These are phyloP conservation scores for Falco punctatus DNA, from an alignment of 2,113 vertebrate genomes.

Conservation along the genomic window DNA sequence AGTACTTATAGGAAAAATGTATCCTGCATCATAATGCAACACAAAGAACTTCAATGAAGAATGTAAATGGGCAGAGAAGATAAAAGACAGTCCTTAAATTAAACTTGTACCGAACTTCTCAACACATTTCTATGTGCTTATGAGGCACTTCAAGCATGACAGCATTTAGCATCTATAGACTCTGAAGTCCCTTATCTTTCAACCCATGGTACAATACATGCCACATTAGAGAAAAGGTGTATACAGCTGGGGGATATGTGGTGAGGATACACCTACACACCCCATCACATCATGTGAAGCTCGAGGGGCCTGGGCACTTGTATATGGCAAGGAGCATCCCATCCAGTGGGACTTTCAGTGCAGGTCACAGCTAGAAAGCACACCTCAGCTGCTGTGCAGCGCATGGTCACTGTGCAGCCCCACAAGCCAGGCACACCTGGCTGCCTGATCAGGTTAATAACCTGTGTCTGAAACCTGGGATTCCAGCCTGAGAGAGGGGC, in stretches of 20 bases:
- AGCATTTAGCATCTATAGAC: not conserved
- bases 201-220: not conserved
- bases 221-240: not conserved
- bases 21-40: not conserved
- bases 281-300: not conserved
- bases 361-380: not conserved
- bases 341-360: not conserved
- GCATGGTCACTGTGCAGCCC: fast-evolving
- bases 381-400: not conserved
- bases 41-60: not conserved
- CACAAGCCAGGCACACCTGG: not conserved
- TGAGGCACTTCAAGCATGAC: not conserved
- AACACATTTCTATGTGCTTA: not conserved
- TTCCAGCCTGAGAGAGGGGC: not conserved
- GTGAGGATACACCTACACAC: not conserved
- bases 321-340: not conserved
- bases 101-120: not conserved
- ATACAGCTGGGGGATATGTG: not conserved
- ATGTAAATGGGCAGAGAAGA: not conserved
- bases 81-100: not conserved
- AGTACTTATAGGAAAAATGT: not conserved
- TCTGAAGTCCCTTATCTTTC: not conserved
- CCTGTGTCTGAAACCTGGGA: not conserved
- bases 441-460: not conserved
- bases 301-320: not conserved